Base-by-base conservation (phyloP, 2,113 vertebrate genomes). In the Thamnaconus septentrionalis region DNA sequence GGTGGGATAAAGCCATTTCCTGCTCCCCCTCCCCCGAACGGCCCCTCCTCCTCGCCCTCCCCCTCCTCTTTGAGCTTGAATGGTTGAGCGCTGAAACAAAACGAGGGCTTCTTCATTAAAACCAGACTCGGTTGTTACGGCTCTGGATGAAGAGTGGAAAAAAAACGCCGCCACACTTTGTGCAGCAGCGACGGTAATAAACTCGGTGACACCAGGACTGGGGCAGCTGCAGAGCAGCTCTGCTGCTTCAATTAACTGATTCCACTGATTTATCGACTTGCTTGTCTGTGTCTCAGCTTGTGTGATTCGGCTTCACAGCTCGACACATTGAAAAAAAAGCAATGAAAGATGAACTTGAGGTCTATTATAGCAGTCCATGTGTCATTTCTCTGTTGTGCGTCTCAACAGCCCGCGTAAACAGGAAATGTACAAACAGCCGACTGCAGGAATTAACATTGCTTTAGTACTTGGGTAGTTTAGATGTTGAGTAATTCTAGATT, bases 1-100 rank as follows among this genome's bases (percentile, higher is more conserved):
- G 4, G 12, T 76, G 89, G 88, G 79, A 89, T 90, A 85, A 67
- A 90, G 89, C 86, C 66, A 92, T 92, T 92, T 92, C 89, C 90
- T 89, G 88, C 69, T 58, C 68, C 54, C 56, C 10, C 48, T n/a
- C n/a, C 48, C 48, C n/a, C n/a, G n/a, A 50, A 50, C 48, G 18
- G 18, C 18, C 18, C 18, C 18, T 92, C 89, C 90, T 89, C 87
- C 69, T 58, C 68, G 50, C 56, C 10, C 48, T n/a, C n/a, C 48
- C 48, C n/a, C n/a, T 11, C 10, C 10, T n/a, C 42, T 7, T 70
- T 61, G 51, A 62, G 73, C 78, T 62, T 80, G 67, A 85, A 70
- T 74, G 75, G 77, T 71, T 71, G 75, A 79, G 62, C 61, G 78
- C 73, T 79, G 79, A 75, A 89, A 83, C 78, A 74, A 82, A 84